phyloP scores from a whole-genome alignment of 92 coral and sea anemone genomes.

The Zoanthus sansibaricus region DNA sequence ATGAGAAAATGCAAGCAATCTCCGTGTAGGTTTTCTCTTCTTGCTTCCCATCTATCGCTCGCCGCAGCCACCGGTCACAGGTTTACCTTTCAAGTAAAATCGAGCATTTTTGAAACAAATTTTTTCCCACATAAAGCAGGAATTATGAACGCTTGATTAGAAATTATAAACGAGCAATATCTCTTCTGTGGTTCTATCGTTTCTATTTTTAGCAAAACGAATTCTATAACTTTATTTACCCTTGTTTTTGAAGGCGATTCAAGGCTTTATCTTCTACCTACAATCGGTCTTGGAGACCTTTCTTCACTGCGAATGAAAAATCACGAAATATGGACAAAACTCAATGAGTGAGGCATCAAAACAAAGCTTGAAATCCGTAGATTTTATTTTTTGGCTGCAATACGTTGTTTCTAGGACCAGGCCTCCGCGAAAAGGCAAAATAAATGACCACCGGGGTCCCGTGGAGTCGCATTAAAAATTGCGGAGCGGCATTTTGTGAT shows the following conservation, averaged over 20 bases:
- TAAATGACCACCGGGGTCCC: not conserved
- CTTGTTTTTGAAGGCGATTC: constrained; percentile 10
- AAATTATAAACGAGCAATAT: not conserved
- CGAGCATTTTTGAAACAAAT: no score
- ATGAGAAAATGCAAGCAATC: no score
- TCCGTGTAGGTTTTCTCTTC: no score
- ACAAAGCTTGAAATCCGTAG: not conserved
- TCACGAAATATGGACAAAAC: not conserved
- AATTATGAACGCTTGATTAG: not conserved
- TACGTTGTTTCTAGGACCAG: not conserved
- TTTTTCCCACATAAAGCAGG: no score
- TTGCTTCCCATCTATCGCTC: no score
- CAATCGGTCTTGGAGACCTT: not conserved
- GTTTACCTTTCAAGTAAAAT: no score
- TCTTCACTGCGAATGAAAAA: not conserved
- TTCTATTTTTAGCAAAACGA: not conserved
- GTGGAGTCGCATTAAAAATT: not conserved
- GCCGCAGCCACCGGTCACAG: no score
- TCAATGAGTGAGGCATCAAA: not conserved
- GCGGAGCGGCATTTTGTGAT: not conserved
- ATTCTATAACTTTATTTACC: not conserved
- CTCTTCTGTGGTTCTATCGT: not conserved
- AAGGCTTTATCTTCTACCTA: not conserved
- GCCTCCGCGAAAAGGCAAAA: constrained; percentile 10
- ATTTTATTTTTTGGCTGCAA: not conserved